These are phyloP conservation scores for Spisula solida DNA, from an alignment of 2,888 invertebrate species.

Conservation along the genomic window DNA sequence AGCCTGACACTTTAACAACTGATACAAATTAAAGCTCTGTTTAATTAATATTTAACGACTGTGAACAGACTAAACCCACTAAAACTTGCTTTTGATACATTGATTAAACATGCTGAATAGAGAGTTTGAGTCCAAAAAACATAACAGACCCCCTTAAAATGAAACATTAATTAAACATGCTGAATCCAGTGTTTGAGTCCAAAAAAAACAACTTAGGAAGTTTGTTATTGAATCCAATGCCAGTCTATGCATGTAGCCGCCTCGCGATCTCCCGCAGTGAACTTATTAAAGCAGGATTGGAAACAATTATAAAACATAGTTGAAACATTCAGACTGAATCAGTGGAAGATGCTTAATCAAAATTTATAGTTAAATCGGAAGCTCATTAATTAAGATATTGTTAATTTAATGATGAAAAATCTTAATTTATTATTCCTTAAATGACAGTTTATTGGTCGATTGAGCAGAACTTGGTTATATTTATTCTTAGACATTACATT, in stretches of 20 bases:
- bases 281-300: not conserved
- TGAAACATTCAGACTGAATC: not conserved
- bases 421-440: not conserved
- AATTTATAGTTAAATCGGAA: not conserved
- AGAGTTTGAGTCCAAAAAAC: too few species aligned
- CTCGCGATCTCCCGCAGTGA: not conserved
- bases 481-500: not conserved
- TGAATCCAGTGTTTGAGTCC: too few species aligned
- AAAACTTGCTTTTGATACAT: too few species aligned
- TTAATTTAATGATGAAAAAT: not conserved
- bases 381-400: slow-evolving; percentile 11
- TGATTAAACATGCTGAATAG: not conserved
- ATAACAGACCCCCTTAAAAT: too few species aligned
- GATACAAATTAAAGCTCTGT: too few species aligned
- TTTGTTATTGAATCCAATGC: not conserved
- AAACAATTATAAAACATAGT: not conserved
- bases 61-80: too few species aligned
- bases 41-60: too few species aligned
- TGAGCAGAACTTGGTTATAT: not conserved
- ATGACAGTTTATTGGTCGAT: not conserved
- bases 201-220: too few species aligned
- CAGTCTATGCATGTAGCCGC: not conserved
- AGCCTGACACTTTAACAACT: too few species aligned
- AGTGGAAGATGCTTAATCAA: not conserved
- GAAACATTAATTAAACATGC: too few species aligned